Percentiles rank a stretch among this genome's conserved stretches.
phyloP scores from a whole-genome alignment of 1,140 invertebrate genomes.

The Helicoverpa zea region DNA sequence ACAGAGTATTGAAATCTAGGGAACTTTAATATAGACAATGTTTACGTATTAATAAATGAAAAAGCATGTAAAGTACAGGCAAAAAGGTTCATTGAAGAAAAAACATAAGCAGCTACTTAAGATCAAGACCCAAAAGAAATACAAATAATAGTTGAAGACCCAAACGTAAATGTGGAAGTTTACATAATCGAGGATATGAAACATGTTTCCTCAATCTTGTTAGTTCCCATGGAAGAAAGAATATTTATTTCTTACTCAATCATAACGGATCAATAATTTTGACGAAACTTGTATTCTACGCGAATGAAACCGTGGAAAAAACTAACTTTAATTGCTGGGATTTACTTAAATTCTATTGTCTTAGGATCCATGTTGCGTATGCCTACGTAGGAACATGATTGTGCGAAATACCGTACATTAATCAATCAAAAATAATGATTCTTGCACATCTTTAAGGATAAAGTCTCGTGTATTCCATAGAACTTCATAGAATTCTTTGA shows the following conservation, averaged over 20 bases:
- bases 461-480: too few species aligned
- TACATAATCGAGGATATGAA: constrained; percentile 2
- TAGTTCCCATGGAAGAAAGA: constrained; percentile 42
- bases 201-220: neutral
- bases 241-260: constrained; percentile 45
- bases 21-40: too few species aligned
- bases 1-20: too few species aligned
- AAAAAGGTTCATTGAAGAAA: neutral
- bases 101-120: too few species aligned
- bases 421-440: too few species aligned
- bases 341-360: constrained; percentile 35
- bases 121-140: neutral
- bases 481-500: too few species aligned
- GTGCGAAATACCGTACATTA: too few species aligned
- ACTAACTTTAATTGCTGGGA: constrained; percentile 39
- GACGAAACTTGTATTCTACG: constrained; percentile 40
- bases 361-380: constrained; percentile 1
- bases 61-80: too few species aligned
- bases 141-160: neutral
- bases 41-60: too few species aligned
- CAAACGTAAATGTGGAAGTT: constrained; percentile 12
- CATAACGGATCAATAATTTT: constrained; percentile 50
- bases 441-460: too few species aligned
- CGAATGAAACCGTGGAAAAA: constrained; percentile 46
- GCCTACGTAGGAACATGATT: too few species aligned